These are phyloP conservation scores for Eufriesea mexicana DNA, from an alignment of 1,140 invertebrate genomes.

Conservation along the genomic window DNA sequence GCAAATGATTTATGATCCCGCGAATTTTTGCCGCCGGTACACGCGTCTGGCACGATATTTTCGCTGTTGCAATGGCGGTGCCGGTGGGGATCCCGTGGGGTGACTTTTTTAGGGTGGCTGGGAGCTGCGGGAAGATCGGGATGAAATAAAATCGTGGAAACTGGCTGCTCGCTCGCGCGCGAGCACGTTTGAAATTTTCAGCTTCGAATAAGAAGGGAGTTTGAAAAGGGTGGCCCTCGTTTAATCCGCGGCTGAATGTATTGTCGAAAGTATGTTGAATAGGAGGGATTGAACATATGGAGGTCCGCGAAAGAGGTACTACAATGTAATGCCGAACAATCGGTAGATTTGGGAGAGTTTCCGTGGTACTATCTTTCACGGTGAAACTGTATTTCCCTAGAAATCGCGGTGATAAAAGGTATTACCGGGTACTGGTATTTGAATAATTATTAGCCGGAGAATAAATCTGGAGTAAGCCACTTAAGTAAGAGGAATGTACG, in stretches of 20 bases:
- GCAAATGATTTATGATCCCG: too few species aligned
- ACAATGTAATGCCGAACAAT: background rate
- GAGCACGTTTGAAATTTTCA: conserved; percentile 5
- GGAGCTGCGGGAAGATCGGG: background rate
- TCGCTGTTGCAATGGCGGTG: too few species aligned
- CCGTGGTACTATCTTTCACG: background rate
- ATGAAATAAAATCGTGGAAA: background rate
- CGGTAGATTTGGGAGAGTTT: background rate
- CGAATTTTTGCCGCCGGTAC: too few species aligned
- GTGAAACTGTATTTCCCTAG: background rate
- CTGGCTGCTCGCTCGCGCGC: background rate
- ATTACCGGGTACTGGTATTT: background rate
- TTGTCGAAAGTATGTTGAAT: conserved; percentile 13
- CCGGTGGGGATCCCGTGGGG: too few species aligned
- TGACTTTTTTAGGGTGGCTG: background rate
- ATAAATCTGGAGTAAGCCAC: background rate
- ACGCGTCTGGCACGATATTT: too few species aligned
- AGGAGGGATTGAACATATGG: background rate
- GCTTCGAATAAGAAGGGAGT: background rate
- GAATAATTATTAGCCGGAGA: background rate
- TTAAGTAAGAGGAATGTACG: background rate
- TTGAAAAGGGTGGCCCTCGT: background rate
- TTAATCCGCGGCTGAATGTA: conserved; percentile 4
- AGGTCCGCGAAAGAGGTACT: background rate
- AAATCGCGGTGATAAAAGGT: background rate